phyloP scores from a whole-genome alignment of 2,888 invertebrate species.

The Crepidodera aurea region DNA sequence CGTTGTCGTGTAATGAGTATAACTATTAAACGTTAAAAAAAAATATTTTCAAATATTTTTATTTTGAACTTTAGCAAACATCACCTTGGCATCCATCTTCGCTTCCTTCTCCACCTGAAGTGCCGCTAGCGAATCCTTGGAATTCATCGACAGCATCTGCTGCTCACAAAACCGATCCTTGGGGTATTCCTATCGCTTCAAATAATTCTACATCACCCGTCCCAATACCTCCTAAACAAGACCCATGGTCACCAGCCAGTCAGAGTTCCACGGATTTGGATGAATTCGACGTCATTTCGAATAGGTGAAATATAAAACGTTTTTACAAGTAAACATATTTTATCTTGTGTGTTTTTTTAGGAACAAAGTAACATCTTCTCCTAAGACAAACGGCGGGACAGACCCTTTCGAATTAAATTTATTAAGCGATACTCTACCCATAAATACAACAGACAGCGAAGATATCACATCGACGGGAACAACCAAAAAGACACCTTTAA shows the following conservation, averaged over 20 bases:
- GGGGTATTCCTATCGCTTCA: constrained; percentile 40
- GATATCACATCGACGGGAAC: constrained; percentile 63
- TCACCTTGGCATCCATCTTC: constrained; percentile 73
- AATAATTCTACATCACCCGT: constrained; percentile 46
- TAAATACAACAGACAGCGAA: constrained; percentile 40
- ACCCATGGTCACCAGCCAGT: constrained; percentile 65
- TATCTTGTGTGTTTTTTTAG: no score
- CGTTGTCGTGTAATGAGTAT: no score
- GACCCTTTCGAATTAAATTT: constrained; percentile 78
- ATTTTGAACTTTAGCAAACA: constrained; percentile 57
- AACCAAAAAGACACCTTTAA: constrained; percentile 90
- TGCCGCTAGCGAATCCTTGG: constrained; percentile 68
- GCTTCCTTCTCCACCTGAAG: constrained; percentile 49
- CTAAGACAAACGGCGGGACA: constrained; percentile 47
- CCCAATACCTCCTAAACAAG: constrained; percentile 51
- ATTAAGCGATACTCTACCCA: constrained; percentile 66
- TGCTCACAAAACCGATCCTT: constrained; percentile 46
- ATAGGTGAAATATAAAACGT: constrained; percentile 69
- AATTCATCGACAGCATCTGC: constrained; percentile 33
- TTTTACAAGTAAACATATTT: no score
- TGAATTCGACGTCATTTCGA: constrained; percentile 87
- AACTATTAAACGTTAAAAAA: no score
- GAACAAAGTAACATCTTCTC: constrained; percentile 45
- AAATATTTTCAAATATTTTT: no score
- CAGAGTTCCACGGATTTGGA: constrained; percentile 74